Conservation (phyloP, 2,888 invertebrate genomes). For the Uloborus plumipes region DNA sequence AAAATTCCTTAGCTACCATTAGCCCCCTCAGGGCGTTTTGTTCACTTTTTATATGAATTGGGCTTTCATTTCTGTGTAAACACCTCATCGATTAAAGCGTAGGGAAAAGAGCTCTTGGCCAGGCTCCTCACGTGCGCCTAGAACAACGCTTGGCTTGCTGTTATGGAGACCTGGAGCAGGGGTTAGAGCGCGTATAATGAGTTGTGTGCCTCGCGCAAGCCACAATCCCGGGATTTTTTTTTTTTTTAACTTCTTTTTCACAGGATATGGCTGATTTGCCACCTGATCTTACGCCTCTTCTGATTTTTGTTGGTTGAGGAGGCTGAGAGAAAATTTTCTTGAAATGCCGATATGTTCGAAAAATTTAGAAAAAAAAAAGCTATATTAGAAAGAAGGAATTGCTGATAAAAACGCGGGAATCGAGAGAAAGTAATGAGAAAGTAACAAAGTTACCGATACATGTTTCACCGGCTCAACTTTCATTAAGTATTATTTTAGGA, state of each 20-base stretch:
- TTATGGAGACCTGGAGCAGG: constrained; percentile 26
- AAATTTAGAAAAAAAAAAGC: no score
- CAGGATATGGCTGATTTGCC: constrained; percentile 40
- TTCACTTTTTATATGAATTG: background rate
- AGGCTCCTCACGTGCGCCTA: constrained; percentile 27
- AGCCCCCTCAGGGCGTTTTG: background rate
- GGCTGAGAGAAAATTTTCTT: no score
- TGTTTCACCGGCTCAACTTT: no score
- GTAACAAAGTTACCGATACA: no score
- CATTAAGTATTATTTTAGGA: no score
- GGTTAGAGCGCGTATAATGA: constrained; percentile 29
- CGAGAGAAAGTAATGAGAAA: no score
- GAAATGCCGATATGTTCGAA: no score
- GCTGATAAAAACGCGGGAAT: no score
- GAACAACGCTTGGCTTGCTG: constrained; percentile 49
- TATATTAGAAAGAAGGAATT: no score
- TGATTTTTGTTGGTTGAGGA: background rate
- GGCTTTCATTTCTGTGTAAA: constrained; percentile 5
- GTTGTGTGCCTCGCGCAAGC: background rate
- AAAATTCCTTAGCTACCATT: constrained; percentile 5
- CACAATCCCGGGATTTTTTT: background rate
- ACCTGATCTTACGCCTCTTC: constrained; percentile 39
- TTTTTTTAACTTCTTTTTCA: constrained; percentile 17
- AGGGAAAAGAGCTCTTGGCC: background rate
- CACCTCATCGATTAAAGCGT: constrained; percentile 4